Evolutionary conservation across 2,797 vertebrate genomes (phyloP).

Genomic region (Eleutherodactylus coqui): DNA sequence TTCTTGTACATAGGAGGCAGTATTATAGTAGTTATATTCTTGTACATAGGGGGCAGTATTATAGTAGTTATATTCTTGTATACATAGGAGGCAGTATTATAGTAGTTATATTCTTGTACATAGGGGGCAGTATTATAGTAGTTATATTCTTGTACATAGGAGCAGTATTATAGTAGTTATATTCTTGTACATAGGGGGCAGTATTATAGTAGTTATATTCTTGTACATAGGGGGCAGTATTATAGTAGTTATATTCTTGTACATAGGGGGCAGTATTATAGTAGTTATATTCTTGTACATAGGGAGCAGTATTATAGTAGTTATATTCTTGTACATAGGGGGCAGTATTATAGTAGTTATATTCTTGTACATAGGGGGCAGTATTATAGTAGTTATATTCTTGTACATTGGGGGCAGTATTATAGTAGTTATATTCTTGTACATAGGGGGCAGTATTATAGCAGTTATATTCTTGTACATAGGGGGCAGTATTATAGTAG

Average conservation of each 20-base stretch:
- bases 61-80: conserved; percentile 10
- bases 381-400: conserved; percentile 17
- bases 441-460: background rate
- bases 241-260: conserved; percentile 17
- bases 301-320: background rate
- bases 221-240: conserved; percentile 1
- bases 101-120: conserved; percentile 8
- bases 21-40: conserved; percentile 15
- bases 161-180: conserved; percentile 1
- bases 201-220: conserved; percentile 16
- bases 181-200: background rate
- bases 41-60: background rate
- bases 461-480: background rate
- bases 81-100: background rate
- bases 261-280: background rate
- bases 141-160: conserved; percentile 16
- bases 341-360: conserved; percentile 7
- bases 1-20: background rate
- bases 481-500: background rate
- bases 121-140: conserved; percentile 1
- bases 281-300: conserved; percentile 11
- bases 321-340: conserved; percentile 1
- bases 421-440: conserved; percentile 7
- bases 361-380: background rate
- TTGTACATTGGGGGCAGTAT: background rate